Evolutionary conservation across 2,797 vertebrate genomes (phyloP), one percentile per base, ranked within the genome.

Genomic region (Parotocinclus haroldoi): DNA sequence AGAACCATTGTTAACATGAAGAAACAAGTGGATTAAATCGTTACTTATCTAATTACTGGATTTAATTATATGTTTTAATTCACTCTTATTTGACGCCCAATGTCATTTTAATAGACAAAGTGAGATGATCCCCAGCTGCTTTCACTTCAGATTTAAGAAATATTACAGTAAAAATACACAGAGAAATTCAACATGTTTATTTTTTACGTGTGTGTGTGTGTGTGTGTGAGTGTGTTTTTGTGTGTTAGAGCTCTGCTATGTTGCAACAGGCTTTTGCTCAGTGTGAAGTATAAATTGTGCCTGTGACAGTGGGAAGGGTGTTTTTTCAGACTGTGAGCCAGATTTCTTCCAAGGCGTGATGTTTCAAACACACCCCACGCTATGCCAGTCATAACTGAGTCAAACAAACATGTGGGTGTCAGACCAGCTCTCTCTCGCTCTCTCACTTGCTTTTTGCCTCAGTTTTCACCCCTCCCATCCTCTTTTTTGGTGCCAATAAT

Each of bases 11-110:
- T 81, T 83, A 85, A 87, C 83, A 75, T 73, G 79, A 80, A 81
- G 77, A 79, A 82, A 85, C 83, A 81, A 85, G 85, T 86, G 87
- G 75, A 92, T 90, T 90, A 84, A 90, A 91, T 89, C 87, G 81
- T 87, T 90, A 85, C 86, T 85, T 84, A 77, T 86, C 84, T 89
- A 91, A 90, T 92, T 91, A 91, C 86, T 88, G 91, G 91, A 93
- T 92, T 92, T 90, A 92, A 93, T 93, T 91, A 93, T 88, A 84
- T 85, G 83, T 84, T 27, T 27, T 27, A 27, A 27, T 27, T 27
- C 88, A 19, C 88, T 91, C 5, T 91, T 90, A 91, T 92, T 88
- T 87, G 88, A 82, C 84, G 86, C 84, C 85, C 84, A 88, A 86
- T 86, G 83, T 83, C 40, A 49, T 82, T 84, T 68, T 85, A 85